Evolutionary conservation across 2,888 invertebrate species (phyloP).

Genomic region (Amphipoea lucens): DNA sequence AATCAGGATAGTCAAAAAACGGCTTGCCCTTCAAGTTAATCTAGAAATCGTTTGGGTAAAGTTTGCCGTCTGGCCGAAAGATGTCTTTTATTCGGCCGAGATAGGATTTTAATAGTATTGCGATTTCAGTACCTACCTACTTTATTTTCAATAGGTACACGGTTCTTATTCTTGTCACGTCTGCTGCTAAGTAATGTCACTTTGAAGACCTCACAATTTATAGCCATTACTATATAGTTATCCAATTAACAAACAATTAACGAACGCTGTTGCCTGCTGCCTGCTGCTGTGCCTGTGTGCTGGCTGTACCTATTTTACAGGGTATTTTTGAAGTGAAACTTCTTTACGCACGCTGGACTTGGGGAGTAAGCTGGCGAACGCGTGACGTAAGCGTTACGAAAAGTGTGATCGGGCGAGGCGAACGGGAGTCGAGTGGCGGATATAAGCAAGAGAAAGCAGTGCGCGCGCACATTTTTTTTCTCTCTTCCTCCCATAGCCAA

Average conservation of each 20-base stretch:
- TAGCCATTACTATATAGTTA: conserved; percentile 5
- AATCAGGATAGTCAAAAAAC: background rate
- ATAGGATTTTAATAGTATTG: conserved; percentile 24
- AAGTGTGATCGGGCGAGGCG: too few relatives aligned
- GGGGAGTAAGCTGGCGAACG: too few relatives aligned
- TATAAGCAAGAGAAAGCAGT: too few relatives aligned
- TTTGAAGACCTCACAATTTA: conserved; percentile 8
- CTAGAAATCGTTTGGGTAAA: conserved; percentile 21
- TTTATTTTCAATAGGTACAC: conserved; percentile 20
- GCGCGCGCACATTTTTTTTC: too few relatives aligned
- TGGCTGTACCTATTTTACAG: too few relatives aligned
- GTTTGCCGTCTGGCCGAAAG: conserved; percentile 3
- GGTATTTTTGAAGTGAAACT: too few relatives aligned
- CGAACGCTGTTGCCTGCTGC: background rate
- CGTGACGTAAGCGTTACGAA: too few relatives aligned
- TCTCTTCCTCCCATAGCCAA: too few relatives aligned
- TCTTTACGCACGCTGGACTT: too few relatives aligned
- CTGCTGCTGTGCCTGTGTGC: too few relatives aligned
- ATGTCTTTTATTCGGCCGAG: conserved; percentile 11
- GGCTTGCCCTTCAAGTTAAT: conserved; percentile 32
- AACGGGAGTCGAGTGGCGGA: too few relatives aligned
- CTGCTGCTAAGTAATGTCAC: background rate
- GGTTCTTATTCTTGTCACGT: conserved; percentile 17
- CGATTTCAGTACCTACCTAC: background rate
- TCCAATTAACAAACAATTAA: background rate